phyloP scores from a whole-genome alignment of 2,888 invertebrate species.

The Gerris lacustris region DNA sequence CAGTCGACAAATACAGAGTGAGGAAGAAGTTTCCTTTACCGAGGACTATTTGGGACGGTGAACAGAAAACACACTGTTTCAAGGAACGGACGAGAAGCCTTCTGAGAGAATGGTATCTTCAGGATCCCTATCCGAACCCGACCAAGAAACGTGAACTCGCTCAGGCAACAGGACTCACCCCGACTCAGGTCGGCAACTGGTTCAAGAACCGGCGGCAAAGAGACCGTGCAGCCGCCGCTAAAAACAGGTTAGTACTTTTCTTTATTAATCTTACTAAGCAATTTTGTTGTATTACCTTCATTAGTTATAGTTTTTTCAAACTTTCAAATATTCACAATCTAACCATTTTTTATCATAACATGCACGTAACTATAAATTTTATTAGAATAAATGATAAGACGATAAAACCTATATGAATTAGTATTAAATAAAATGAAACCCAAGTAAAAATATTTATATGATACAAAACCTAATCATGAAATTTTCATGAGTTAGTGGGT shows the following conservation, averaged over 20 bases:
- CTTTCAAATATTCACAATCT: too few species aligned
- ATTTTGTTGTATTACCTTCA: too few species aligned
- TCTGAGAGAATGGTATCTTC: conserved; percentile 94
- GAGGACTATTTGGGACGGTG: conserved; percentile 88
- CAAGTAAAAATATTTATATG: too few species aligned
- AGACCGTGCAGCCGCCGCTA: conserved; percentile 83
- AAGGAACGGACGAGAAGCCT: conserved; percentile 90
- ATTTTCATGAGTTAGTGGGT: too few species aligned
- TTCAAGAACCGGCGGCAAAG: conserved; percentile 80
- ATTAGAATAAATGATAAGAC: too few species aligned
- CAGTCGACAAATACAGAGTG: conserved; percentile 86
- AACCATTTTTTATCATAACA: too few species aligned
- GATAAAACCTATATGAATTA: too few species aligned
- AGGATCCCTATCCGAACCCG: conserved; percentile 92
- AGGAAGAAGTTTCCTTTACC: conserved; percentile 88
- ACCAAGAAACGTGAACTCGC: conserved; percentile 85
- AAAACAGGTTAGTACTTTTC: conserved; percentile 71
- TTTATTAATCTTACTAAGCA: not conserved
- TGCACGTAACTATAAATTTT: too few species aligned
- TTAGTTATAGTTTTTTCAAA: too few species aligned
- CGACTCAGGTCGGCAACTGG: conserved; percentile 90
- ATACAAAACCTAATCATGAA: too few species aligned
- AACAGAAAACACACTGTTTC: conserved; percentile 92
- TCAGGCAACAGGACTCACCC: conserved; percentile 78
- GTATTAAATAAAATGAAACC: too few species aligned